A percentile compares a stretch with the other conserved stretches of the same genome.
Evolutionary conservation across 2,113 vertebrate species (phyloP).

Genomic region (Sula dactylatra): DNA sequence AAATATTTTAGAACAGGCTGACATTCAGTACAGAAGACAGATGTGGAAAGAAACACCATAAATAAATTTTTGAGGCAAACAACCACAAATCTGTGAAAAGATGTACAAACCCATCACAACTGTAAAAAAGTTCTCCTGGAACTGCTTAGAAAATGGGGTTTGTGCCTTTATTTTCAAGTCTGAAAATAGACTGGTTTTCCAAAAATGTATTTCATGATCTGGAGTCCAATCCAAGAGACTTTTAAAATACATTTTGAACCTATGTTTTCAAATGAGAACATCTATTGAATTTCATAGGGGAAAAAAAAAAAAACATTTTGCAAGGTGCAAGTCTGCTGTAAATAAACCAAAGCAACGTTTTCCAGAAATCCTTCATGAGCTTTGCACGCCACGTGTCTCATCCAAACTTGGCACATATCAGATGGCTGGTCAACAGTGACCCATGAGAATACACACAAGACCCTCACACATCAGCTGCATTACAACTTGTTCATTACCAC

Average conservation of each 20-base stretch:
- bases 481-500: conserved; percentile 60
- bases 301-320: neutral
- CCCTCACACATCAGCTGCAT: conserved; percentile 54
- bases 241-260: neutral
- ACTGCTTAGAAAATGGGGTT: neutral
- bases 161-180: neutral
- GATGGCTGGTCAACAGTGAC: conserved; percentile 28
- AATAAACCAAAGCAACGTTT: neutral
- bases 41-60: neutral
- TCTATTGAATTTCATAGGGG: neutral
- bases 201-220: neutral
- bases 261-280: neutral
- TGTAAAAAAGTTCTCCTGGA: neutral
- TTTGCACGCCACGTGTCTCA: neutral
- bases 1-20: neutral
- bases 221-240: neutral
- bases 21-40: neutral
- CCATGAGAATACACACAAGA: conserved; percentile 45
- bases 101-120: neutral
- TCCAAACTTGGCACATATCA: conserved; percentile 43
- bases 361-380: neutral
- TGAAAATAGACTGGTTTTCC: neutral
- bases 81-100: neutral
- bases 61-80: neutral
- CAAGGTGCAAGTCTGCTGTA: neutral